Evolutionary conservation across 2,888 invertebrate species (phyloP), one percentile per base, ranked within the genome.

Genomic region (Nemotelus nigrinus): DNA sequence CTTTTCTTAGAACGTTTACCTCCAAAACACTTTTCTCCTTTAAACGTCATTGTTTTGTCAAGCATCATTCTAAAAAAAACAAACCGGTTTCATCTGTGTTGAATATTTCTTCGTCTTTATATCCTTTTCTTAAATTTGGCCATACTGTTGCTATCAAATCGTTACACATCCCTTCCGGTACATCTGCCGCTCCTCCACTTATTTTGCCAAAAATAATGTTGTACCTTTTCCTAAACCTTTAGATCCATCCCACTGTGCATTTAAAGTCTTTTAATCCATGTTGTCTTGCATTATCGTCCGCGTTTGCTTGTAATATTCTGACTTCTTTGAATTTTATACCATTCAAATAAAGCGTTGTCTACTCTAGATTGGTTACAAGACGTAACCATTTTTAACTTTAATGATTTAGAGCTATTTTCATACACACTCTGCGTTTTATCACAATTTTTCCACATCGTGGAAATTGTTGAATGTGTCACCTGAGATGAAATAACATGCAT

Each of bases 1-100:
- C 41, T 63, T 63, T 63, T 3, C 1, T 63, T 63, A 41, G 63
- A 63, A 63, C 2, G 39, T n/a, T 63, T 63, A 41, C 41, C 63
- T 63, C 63, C 2, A 63, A 41, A 39, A 63, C 63, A 39, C 63
- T 63, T 63, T 63, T 63, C 63, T n/a, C 5, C 63, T 63, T 63
- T 63, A 63, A 63, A 63, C 63, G 1, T 63, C 43, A 41, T 63
- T 63, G 63, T 63, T 63, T 63, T 63, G 2, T 41, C 63, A 63
- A 2, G 41, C 63, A 63, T 41, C 63, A 63, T 39, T 63, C 63
- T 10, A 63, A 63, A 65, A 25, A 25, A 68, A 68, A 68, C 39
- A 50, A 68, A 68, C 50, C 68, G 6, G 50, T 8, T 53, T 48
- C 68, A 68, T 68, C 68, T 50, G 68, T 53, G 39, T 68, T 68